Percentiles rank a stretch among this genome's conserved stretches.
These are phyloP conservation scores for Leptura quadrifasciata DNA, from an alignment of 2,888 invertebrate species.

Conservation along the genomic window DNA sequence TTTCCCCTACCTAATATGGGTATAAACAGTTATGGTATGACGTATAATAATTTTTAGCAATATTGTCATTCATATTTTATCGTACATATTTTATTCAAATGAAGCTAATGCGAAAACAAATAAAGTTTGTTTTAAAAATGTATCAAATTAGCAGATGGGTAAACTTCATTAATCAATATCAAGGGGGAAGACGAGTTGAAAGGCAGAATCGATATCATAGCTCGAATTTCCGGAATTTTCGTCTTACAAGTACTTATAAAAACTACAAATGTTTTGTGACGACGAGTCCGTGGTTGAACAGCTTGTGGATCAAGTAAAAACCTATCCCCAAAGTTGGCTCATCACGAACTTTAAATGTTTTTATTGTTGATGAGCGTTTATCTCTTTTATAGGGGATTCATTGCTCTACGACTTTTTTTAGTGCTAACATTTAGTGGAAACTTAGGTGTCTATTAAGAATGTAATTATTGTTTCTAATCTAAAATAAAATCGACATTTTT, in stretches of 20 bases:
- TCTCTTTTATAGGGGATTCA: slow-evolving; percentile 54
- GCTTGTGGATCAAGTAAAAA: slow-evolving; percentile 65
- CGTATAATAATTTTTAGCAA: too few relatives aligned
- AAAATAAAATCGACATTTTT: too few relatives aligned
- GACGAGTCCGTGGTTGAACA: slow-evolving; percentile 59
- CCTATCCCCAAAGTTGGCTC: slow-evolving; percentile 64
- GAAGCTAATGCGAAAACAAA: neutral
- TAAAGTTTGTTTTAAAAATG: slow-evolving; percentile 8
- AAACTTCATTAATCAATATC: slow-evolving; percentile 34
- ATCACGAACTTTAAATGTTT: slow-evolving; percentile 69
- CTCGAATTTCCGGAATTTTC: slow-evolving; percentile 47
- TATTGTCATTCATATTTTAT: neutral
- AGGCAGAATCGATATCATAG: slow-evolving; percentile 33
- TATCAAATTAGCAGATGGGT: slow-evolving; percentile 31
- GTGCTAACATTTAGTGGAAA: slow-evolving; percentile 2
- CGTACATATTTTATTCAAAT: neutral
- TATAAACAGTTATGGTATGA: too few relatives aligned
- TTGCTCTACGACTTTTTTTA: slow-evolving; percentile 15
- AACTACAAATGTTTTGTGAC: slow-evolving; percentile 61
- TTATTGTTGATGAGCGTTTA: slow-evolving; percentile 69
- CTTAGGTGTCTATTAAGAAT: slow-evolving; percentile 7
- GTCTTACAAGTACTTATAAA: slow-evolving; percentile 59
- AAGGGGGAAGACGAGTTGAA: neutral
- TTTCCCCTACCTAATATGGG: too few relatives aligned
- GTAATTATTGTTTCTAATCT: neutral